These are phyloP conservation scores for Nannobrachium achirus DNA, from an alignment of 2,113 vertebrate genomes.

Conservation along the genomic window DNA sequence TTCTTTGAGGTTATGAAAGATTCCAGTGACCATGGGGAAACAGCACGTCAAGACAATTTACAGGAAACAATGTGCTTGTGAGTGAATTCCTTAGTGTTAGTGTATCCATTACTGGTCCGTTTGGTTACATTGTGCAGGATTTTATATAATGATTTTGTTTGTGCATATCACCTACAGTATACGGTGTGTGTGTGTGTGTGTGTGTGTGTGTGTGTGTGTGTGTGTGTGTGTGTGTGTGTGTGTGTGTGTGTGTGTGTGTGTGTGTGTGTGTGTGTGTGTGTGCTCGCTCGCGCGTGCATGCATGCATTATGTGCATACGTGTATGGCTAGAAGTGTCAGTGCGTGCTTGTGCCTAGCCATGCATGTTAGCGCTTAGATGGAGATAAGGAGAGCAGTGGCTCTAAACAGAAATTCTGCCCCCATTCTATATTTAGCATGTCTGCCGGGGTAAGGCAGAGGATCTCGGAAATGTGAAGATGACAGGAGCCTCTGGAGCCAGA, in stretches of 20 bases:
- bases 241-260: not conserved
- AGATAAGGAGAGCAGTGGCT: conserved; percentile 65
- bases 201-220: not conserved
- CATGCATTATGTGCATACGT: not conserved
- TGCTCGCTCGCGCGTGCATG: not conserved
- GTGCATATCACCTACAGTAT: not conserved
- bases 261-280: not conserved
- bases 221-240: not conserved
- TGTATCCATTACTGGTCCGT: too few species aligned
- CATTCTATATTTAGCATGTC: conserved; percentile 80
- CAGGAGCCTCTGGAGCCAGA: conserved; percentile 77
- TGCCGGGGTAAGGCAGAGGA: conserved; percentile 70
- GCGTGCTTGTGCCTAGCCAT: conserved; percentile 25
- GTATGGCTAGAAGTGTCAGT: not conserved
- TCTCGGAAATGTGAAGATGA: conserved; percentile 79
- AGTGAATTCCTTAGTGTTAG: too few species aligned
- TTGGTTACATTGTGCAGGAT: too few species aligned
- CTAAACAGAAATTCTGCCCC: conserved; percentile 72
- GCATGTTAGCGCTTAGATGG: conserved; percentile 51
- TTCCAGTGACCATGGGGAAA: not conserved
- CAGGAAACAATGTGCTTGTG: too few species aligned
- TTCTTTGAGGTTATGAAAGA: not conserved
- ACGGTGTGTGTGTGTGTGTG: not conserved
- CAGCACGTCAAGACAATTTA: not conserved
- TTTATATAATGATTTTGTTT: too few species aligned